Conservation (phyloP, 1,140 invertebrate species). For the Steinernema khuongi region DNA sequence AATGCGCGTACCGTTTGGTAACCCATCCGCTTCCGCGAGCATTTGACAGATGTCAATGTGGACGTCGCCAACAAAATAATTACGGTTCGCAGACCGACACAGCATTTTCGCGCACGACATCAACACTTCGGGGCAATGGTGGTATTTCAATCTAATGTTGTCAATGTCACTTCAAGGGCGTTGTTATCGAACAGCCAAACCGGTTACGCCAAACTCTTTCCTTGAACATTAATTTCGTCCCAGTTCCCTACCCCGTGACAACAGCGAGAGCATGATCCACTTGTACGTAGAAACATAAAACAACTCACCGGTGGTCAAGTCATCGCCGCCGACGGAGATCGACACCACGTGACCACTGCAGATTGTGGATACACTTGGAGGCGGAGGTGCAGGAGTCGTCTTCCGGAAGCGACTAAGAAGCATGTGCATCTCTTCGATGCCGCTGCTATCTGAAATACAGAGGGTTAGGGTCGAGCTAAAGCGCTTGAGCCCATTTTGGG, state of each 20-base stretch:
- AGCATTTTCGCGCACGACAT: slow-evolving; percentile 5
- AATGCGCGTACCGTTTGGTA: background rate
- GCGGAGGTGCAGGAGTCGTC: background rate
- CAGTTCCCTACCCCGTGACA: background rate
- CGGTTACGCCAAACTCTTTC: slow-evolving; percentile 8
- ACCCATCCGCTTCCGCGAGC: background rate
- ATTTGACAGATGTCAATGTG: background rate
- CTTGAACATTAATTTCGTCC: slow-evolving; percentile 5
- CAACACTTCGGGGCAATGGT: background rate
- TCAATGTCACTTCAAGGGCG: slow-evolving; percentile 13
- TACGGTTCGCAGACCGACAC: background rate
- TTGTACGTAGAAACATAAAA: background rate
- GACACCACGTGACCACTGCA: background rate
- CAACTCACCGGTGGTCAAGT: background rate
- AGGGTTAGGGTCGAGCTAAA: background rate
- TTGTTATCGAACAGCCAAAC: slow-evolving; percentile 3
- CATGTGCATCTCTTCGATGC: background rate
- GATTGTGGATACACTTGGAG: background rate
- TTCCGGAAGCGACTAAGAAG: background rate
- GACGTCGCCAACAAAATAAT: background rate
- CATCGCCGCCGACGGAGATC: background rate
- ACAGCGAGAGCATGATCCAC: background rate
- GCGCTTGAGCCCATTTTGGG: too few species aligned
- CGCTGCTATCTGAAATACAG: slow-evolving; percentile 4
- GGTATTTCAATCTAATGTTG: slow-evolving; percentile 1